Percentiles rank a stretch among this genome's conserved stretches.
Conservation (phyloP, 2,888 invertebrate genomes). For the Zeuzera pyrina region DNA sequence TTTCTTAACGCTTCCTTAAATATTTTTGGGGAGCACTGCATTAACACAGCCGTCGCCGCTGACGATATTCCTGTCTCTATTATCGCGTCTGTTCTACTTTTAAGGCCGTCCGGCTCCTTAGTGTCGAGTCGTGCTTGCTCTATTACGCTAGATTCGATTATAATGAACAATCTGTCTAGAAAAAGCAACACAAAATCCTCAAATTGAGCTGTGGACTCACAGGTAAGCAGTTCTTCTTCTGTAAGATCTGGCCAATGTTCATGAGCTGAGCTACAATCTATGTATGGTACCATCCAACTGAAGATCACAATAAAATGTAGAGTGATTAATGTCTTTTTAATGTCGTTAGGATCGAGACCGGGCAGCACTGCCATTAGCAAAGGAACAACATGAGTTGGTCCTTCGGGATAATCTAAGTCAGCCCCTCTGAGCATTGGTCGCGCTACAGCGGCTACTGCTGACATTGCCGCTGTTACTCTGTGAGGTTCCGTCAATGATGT, state of each 20-base stretch:
- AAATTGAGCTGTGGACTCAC: constrained; percentile 87
- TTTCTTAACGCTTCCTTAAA: constrained; percentile 80
- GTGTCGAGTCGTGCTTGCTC: constrained; percentile 79
- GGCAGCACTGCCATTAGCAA: constrained; percentile 86
- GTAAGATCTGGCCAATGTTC: constrained; percentile 79
- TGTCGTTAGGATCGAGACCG: constrained; percentile 92
- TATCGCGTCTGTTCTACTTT: constrained; percentile 80
- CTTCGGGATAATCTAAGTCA: constrained; percentile 77
- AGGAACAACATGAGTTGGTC: constrained; percentile 86
- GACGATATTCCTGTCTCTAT: constrained; percentile 80
- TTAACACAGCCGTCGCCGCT: constrained; percentile 78
- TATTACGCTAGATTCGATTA: constrained; percentile 80
- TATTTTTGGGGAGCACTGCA: constrained; percentile 79
- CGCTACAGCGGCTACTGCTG: constrained; percentile 79
- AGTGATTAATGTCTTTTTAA: constrained; percentile 81
- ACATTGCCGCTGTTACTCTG: constrained; percentile 81
- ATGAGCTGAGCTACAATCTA: constrained; percentile 87
- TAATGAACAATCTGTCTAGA: constrained; percentile 81
- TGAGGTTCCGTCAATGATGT: constrained; percentile 93
- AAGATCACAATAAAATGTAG: constrained; percentile 86
- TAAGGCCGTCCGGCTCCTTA: constrained; percentile 68
- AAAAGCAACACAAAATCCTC: constrained; percentile 92
- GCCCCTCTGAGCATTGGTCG: constrained; percentile 75
- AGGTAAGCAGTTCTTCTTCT: constrained; percentile 82
- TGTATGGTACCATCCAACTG: constrained; percentile 84